Percentiles rank a stretch among this genome's conserved stretches.
These are phyloP conservation scores for Sesia bembeciformis DNA, from an alignment of 2,888 invertebrate species.

Conservation along the genomic window DNA sequence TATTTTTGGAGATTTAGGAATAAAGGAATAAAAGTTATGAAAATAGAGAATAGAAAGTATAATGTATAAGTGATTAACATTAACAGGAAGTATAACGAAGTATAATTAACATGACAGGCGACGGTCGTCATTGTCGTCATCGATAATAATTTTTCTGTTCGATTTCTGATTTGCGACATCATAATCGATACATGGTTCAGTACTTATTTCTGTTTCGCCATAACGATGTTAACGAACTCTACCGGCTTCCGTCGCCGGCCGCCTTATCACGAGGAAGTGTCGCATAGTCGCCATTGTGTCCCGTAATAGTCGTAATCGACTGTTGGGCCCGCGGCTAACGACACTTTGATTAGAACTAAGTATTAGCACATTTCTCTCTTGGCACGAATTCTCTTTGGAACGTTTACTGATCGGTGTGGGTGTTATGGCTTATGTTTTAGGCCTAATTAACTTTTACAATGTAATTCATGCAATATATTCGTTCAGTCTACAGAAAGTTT, in stretches of 20 bases:
- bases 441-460: background rate
- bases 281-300: slow-evolving; percentile 38
- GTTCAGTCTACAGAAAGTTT: no score
- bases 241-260: background rate
- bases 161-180: no score
- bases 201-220: background rate
- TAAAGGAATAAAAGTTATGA: no score
- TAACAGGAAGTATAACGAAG: no score
- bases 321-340: slow-evolving; percentile 42
- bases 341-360: slow-evolving; percentile 54
- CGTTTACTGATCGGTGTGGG: background rate
- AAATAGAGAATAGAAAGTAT: no score
- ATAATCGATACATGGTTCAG: no score
- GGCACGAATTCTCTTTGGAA: slow-evolving; percentile 10
- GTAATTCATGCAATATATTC: background rate
- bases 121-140: no score
- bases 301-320: slow-evolving; percentile 52
- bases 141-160: no score
- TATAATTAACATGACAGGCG: no score
- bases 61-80: no score
- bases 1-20: no score
- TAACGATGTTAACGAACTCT: background rate
- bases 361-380: slow-evolving; percentile 30
- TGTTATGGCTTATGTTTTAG: background rate
- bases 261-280: slow-evolving; percentile 36